Evolutionary conservation across 2,888 invertebrate genomes (phyloP), one percentile per base, ranked within the genome.

Genomic region (Nysson spinosus): DNA sequence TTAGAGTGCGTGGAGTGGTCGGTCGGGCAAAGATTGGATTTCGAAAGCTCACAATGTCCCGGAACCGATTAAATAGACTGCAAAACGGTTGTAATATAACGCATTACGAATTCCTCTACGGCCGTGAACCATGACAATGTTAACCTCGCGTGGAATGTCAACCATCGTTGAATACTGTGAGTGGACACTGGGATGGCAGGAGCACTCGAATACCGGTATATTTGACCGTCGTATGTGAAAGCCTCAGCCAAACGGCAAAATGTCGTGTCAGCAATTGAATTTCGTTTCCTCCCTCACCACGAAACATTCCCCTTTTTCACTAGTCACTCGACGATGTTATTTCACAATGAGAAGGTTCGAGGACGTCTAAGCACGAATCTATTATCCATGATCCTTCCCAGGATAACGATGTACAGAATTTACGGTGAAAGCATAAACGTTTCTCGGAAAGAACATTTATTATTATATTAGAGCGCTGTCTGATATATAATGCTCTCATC

Each of bases 31-130:
- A 22, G 39, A 42, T 39, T 26, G 34, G 34, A 22, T 47, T 39
- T 24, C 22, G 52, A 3, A 19, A 40, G 12, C 14, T 40, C 52
- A 55, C 74, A 68, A 65, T 75, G 70, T 68, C 61, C 47, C 70
- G 68, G 67, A 66, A 75, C 77, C 75, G 75, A 77, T 77, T 77
- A 77, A 70, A 70, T 68, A 66, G 74, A 65, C 72, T 61, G 69
- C 69, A 63, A 51, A 65, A 65, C 61, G 69, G 61, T 56, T 56
- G 70, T 61, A 73, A 73, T 75, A 47, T 54, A 63, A 75, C 58
- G 70, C 65, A 47, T 55, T 47, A 50, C 54, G 62, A 46, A 46
- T 39, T 6, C 22, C 12, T 5, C 11, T 17, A 16, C 63, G 61
- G 19, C 46, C 54, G 30, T 30, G 35, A 26, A n/a, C 37, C 43